Percentiles rank a stretch among this genome's conserved stretches.
Conservation (phyloP, 2,797 vertebrate genomes). For the Phylloscopus collybita region DNA sequence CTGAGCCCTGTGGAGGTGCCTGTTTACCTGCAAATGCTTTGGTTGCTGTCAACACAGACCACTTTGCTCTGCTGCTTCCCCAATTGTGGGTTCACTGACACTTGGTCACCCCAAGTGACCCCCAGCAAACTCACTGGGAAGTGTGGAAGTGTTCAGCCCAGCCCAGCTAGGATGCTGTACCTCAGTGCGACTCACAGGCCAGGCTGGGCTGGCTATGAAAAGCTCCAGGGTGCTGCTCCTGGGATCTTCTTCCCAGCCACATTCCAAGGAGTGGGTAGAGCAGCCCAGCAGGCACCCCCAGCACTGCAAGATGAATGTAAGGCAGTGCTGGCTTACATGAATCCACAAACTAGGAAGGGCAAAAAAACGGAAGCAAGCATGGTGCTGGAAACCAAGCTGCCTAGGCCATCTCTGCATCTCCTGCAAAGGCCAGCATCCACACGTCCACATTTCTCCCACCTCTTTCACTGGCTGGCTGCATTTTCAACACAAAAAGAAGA, state of each 20-base stretch:
- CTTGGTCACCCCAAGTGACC: background rate
- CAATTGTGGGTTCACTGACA: background rate
- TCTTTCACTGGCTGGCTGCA: background rate
- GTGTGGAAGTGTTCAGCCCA: background rate
- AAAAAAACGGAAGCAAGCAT: background rate
- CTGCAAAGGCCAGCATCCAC: background rate
- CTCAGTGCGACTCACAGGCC: background rate
- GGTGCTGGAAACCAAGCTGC: background rate
- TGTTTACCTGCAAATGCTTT: background rate
- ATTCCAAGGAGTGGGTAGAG: rapidly evolving
- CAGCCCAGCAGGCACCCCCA: background rate
- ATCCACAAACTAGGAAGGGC: background rate
- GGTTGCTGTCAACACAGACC: background rate
- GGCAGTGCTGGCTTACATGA: rapidly evolving
- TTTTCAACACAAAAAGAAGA: background rate
- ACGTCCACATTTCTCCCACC: rapidly evolving
- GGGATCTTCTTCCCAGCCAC: background rate
- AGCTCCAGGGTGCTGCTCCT: background rate
- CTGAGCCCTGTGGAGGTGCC: background rate
- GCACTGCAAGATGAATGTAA: background rate
- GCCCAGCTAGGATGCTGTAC: background rate
- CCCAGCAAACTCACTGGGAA: background rate
- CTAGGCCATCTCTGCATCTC: background rate
- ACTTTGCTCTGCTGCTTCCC: rapidly evolving
- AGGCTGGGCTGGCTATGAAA: background rate